These are phyloP conservation scores for Sericinus montela DNA, from an alignment of 2,888 invertebrate genomes.

Conservation along the genomic window DNA sequence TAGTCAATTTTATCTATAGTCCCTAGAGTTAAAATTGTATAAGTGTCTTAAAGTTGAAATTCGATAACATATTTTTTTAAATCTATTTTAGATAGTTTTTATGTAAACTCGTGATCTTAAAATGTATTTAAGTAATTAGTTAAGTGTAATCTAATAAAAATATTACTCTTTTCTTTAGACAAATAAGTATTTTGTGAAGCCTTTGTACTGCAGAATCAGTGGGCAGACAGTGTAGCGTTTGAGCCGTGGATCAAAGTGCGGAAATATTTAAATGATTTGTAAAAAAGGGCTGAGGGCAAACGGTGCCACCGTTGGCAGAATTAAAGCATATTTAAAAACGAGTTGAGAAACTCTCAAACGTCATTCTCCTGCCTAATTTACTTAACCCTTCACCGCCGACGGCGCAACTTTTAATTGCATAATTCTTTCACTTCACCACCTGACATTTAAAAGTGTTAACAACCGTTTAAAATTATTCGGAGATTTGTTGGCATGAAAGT, in stretches of 20 bases:
- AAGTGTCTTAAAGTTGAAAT: no score
- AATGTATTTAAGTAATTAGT: no score
- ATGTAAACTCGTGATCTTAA: no score
- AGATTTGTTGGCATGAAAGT: not conserved
- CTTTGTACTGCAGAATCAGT: no score
- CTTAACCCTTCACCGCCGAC: constrained; percentile 17
- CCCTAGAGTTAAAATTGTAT: no score
- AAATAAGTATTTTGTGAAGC: no score
- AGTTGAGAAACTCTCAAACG: constrained; percentile 16
- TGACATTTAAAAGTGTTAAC: constrained; percentile 19
- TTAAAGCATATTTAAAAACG: constrained; percentile 15
- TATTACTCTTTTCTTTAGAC: no score
- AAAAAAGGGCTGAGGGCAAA: constrained; percentile 4
- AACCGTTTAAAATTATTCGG: constrained; percentile 5
- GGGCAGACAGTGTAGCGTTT: no score
- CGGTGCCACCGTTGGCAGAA: constrained; percentile 3
- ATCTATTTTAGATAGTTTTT: no score
- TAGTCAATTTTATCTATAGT: no score
- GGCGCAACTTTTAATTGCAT: constrained; percentile 17
- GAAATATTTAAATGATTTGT: not conserved
- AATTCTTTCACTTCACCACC: constrained; percentile 16
- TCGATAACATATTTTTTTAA: no score
- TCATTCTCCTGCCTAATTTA: constrained; percentile 18
- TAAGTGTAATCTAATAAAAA: no score
- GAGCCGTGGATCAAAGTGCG: not conserved